Conservation (phyloP, 1,140 invertebrate species). For the Apis cerana region DNA sequence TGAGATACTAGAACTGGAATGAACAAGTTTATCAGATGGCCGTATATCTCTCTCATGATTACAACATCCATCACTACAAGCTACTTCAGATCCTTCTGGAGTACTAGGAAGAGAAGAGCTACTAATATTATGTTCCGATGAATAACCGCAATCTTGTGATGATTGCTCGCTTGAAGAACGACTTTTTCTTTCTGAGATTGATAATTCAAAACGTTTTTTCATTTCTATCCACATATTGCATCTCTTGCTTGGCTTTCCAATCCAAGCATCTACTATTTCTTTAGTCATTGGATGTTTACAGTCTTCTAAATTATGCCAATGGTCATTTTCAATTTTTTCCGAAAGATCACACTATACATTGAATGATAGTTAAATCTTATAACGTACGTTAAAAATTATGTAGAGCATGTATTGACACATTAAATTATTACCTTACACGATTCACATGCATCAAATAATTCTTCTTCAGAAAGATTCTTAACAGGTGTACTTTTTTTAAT, state of each 20-base stretch:
- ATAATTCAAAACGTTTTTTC: constrained; percentile 74
- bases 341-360: constrained; percentile 52
- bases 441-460: constrained; percentile 59
- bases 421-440: constrained; percentile 61
- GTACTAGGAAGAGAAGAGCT: constrained; percentile 88
- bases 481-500: constrained; percentile 22
- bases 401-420: constrained; percentile 16
- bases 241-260: constrained; percentile 68
- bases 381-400: neutral
- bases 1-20: constrained; percentile 73
- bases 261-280: constrained; percentile 73
- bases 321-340: constrained; percentile 54
- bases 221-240: constrained; percentile 75
- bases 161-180: constrained; percentile 85
- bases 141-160: constrained; percentile 92
- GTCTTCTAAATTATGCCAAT: constrained; percentile 55
- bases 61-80: constrained; percentile 91
- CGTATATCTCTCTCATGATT: constrained; percentile 85
- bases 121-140: constrained; percentile 88
- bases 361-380: constrained; percentile 17
- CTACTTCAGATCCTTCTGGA: constrained; percentile 91
- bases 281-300: constrained; percentile 63
- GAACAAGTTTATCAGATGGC: constrained; percentile 73
- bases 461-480: constrained; percentile 55
- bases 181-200: constrained; percentile 76